These are phyloP conservation scores for Podarcis lilfordi DNA, from an alignment of 2,797 vertebrate genomes.

Conservation along the genomic window DNA sequence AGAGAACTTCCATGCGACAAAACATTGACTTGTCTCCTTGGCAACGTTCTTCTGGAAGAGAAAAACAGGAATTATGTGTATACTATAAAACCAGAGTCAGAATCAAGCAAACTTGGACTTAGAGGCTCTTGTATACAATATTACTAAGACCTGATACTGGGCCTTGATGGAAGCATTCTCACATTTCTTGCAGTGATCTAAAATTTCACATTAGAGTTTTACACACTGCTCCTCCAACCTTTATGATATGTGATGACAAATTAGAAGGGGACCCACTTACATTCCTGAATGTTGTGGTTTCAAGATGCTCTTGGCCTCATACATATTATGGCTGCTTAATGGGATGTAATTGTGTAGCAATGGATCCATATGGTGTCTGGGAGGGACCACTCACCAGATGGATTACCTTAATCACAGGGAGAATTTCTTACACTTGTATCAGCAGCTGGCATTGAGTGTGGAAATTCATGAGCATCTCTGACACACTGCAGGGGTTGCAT, in stretches of 20 bases:
- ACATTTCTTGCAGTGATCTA: not conserved
- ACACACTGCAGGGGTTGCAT: not conserved
- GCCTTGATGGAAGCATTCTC: not conserved
- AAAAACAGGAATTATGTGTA: conserved; percentile 72
- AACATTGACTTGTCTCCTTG: conserved; percentile 93
- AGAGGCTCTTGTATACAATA: conserved; percentile 43
- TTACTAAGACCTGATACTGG: conserved; percentile 37
- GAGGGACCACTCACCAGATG: not conserved
- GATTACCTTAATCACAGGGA: not conserved
- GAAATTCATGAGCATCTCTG: not conserved
- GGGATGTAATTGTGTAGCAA: not conserved
- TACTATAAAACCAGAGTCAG: conserved; percentile 32
- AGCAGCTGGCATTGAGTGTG: not conserved
- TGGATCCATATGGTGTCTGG: not conserved
- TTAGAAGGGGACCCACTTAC: not conserved
- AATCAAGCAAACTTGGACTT: conserved; percentile 42
- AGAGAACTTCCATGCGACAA: conserved; percentile 91
- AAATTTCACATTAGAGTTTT: conserved; percentile 19
- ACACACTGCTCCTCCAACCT: not conserved
- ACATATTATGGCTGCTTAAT: not conserved
- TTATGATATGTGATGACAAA: not conserved
- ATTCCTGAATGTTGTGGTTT: not conserved
- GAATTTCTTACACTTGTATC: not conserved
- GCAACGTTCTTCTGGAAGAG: conserved; percentile 90
- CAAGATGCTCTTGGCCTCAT: not conserved